phyloP scores from a whole-genome alignment of 2,797 vertebrate species.

The Sus cebifrons region DNA sequence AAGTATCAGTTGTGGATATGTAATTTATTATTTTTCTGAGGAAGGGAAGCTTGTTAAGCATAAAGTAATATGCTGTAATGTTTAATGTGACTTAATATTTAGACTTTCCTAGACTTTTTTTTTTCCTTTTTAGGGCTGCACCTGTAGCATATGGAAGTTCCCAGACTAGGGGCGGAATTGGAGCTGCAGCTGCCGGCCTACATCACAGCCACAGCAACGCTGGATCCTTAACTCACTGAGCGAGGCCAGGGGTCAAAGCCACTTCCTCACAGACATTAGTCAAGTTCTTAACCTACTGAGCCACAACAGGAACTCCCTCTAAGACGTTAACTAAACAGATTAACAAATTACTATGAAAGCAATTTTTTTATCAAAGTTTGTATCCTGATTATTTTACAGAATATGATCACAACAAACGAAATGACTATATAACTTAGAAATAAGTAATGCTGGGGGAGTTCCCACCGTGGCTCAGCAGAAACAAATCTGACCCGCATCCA shows the following conservation, averaged over 20 bases:
- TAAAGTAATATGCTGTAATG: background rate
- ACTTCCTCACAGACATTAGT: no score
- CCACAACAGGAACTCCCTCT: background rate
- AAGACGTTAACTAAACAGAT: background rate
- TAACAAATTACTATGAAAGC: background rate
- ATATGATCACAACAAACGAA: background rate
- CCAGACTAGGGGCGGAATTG: no score
- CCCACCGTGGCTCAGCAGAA: no score
- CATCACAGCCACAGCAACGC: no score
- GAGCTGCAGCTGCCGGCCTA: no score
- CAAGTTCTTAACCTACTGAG: no score
- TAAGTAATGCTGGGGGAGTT: background rate
- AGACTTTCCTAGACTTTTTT: background rate
- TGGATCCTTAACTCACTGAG: no score
- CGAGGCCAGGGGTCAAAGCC: no score
- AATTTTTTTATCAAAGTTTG: background rate
- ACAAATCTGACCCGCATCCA: no score
- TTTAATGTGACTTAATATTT: background rate
- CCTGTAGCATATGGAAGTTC: no score
- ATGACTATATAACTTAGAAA: background rate
- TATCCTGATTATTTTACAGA: background rate
- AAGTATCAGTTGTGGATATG: background rate
- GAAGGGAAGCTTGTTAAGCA: background rate
- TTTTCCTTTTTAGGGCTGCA: no score
- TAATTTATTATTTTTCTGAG: background rate